Percentiles rank a stretch among this genome's conserved stretches.
Conservation (phyloP, 2,888 invertebrate genomes). For the Campaea margaritaria region DNA sequence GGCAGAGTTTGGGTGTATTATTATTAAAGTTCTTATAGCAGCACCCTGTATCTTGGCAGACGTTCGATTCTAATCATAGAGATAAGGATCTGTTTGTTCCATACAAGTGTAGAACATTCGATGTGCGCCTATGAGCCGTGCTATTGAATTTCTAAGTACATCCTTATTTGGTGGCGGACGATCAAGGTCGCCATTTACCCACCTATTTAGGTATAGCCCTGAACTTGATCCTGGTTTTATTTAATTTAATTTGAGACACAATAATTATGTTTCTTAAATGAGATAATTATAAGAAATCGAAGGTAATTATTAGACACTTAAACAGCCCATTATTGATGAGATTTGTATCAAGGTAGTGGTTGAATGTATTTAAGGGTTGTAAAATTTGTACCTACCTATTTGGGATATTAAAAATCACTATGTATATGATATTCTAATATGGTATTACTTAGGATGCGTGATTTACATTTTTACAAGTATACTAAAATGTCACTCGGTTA, state of each 20-base stretch:
- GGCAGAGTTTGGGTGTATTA: neutral
- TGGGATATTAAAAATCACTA: too few relatives aligned
- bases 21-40: too few relatives aligned
- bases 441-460: too few relatives aligned
- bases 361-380: too few relatives aligned
- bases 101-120: conserved; percentile 63
- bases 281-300: too few relatives aligned
- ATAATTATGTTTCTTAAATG: too few relatives aligned
- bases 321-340: too few relatives aligned
- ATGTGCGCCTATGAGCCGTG: conserved; percentile 40
- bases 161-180: conserved; percentile 49
- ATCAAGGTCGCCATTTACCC: conserved; percentile 54
- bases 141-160: conserved; percentile 44
- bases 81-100: conserved; percentile 49
- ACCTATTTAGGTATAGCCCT: conserved; percentile 55
- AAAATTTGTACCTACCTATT: conserved; percentile 6
- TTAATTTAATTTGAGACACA: too few relatives aligned
- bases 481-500: conserved; percentile 1
- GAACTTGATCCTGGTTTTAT: conserved; percentile 59
- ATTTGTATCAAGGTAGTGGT: too few relatives aligned
- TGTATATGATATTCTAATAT: too few relatives aligned
- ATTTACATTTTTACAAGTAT: too few relatives aligned
- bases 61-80: conserved; percentile 46
- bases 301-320: too few relatives aligned
- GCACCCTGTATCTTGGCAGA: conserved; percentile 42